Evolutionary conservation across 2,113 vertebrate species (phyloP), one percentile per base, ranked within the genome.

Genomic region (Rattus rattus): DNA sequence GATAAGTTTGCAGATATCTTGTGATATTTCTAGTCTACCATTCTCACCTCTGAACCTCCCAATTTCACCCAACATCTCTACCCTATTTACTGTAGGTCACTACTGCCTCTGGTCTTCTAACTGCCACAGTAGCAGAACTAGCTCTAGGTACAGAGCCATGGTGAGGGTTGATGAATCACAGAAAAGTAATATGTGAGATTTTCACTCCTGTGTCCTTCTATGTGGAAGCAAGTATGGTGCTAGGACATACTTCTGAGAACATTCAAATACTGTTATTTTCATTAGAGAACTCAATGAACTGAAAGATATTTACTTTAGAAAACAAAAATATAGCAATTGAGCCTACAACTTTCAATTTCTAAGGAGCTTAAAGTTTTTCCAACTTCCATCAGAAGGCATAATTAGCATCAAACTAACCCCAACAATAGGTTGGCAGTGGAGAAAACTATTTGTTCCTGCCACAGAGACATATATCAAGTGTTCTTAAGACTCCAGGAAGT

Each of bases 201-300:
- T 96, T 96, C 39, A 80, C 11, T 72, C 19, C 0, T 59, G 49
- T 61, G 11, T 30, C 47, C 92, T 91, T 85, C 19, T 73, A 11
- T 72, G 14, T 88, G 90, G 56, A 88, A 79, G 83, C 33, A 90
- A 90, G 20, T 77, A n/a, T 70, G 39, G 73, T 88, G 20, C 8
- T 39, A 90, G 36, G 33, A 5, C 33, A n/a, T n/a, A n/a, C 19
- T 75, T 77, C 61, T 12, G 54, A 93, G 47, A 56, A 36, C n/a
- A 94, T 93, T 76, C 77, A 86, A 88, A 79, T 91, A 30, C 30
- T 3, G n/a, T 73, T 73, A 59, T 85, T 86, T 95, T 80, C 56
- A 85, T 93, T 90, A 65, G 26, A 90, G 47, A 88, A 56, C 16
- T 75, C 63, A 65, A 47, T 75, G 30, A 93, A n/a, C 54, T 75